Percentiles rank a stretch among this genome's conserved stretches.
phyloP scores from a whole-genome alignment of 2,797 vertebrate genomes.

The Sorex maritimensis region DNA sequence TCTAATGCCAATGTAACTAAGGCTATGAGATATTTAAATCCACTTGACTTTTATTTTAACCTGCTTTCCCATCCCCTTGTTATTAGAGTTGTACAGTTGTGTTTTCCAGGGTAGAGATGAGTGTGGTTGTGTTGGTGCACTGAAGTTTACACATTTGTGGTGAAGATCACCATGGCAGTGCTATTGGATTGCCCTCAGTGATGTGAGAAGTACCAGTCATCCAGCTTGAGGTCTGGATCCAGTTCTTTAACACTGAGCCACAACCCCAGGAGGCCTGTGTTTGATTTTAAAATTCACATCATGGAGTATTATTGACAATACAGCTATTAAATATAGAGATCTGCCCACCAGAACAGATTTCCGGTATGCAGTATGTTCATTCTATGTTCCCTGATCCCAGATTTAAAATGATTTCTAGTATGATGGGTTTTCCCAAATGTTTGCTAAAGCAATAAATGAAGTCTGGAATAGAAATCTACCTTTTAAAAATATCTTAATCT shows the following conservation, averaged over 20 bases:
- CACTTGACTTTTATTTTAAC: neutral
- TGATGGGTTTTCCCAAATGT: neutral
- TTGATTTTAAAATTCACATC: neutral
- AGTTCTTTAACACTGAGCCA: too few species aligned
- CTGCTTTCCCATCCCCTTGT: too few species aligned
- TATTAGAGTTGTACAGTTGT: too few species aligned
- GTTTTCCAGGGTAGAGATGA: too few species aligned
- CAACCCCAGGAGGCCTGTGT: too few species aligned
- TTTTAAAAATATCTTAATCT: conserved; percentile 18
- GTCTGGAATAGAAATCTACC: neutral
- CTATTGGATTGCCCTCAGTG: too few species aligned
- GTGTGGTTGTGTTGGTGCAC: too few species aligned
- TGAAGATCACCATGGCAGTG: too few species aligned
- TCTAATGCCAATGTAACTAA: neutral
- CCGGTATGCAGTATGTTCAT: neutral
- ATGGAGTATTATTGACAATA: neutral
- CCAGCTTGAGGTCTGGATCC: too few species aligned
- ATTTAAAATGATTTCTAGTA: neutral
- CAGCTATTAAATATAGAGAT: neutral
- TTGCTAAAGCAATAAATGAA: conserved; percentile 50
- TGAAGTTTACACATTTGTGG: too few species aligned
- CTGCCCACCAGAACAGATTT: conserved; percentile 52
- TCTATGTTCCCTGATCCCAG: neutral
- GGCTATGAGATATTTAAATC: neutral
- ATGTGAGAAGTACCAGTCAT: too few species aligned